Percentiles rank a stretch among this genome's conserved stretches.
Evolutionary conservation across 2,797 vertebrate species (phyloP).

Genomic region (Sebastes nivosus): DNA sequence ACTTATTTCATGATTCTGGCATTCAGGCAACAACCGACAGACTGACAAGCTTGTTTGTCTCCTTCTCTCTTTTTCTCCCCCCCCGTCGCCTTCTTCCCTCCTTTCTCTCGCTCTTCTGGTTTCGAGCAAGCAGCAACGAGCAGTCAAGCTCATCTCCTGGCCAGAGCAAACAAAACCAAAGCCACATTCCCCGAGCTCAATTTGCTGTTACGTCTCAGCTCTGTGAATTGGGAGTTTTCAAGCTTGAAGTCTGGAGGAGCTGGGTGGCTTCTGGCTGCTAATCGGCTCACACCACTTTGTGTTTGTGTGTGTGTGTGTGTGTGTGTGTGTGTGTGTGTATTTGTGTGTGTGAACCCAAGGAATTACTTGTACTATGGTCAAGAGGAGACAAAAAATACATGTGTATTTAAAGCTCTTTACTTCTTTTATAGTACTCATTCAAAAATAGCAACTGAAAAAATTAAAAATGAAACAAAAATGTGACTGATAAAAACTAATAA

Average conservation of each 20-base stretch:
- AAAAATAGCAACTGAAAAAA: not conserved
- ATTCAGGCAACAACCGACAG: conserved; percentile 37
- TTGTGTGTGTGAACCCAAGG: not conserved
- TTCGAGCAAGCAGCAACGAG: conserved; percentile 80
- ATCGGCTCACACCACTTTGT: conserved; percentile 62
- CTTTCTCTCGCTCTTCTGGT: conserved; percentile 68
- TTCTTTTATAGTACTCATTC: not conserved
- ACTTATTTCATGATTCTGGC: conserved; percentile 33
- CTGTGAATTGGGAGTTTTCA: conserved; percentile 84
- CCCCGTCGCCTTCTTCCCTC: conserved; percentile 35
- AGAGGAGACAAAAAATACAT: not conserved
- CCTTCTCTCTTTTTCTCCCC: conserved; percentile 2
- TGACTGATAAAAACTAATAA: not conserved
- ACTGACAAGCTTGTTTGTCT: conserved; percentile 44
- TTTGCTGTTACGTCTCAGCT: conserved; percentile 87
- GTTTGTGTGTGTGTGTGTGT: conserved; percentile 14
- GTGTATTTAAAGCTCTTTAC: not conserved
- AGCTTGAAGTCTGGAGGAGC: conserved; percentile 76
- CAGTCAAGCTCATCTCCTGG: conserved; percentile 88
- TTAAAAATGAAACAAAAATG: not conserved
- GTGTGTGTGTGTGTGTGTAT: conserved; percentile 2
- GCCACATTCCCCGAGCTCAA: conserved; percentile 87
- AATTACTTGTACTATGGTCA: not conserved
- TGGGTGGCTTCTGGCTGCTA: conserved; percentile 75
- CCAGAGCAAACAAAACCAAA: conserved; percentile 87